Base-by-base conservation (phyloP, 2,888 invertebrate genomes). In the Leptura quadrifasciata region DNA sequence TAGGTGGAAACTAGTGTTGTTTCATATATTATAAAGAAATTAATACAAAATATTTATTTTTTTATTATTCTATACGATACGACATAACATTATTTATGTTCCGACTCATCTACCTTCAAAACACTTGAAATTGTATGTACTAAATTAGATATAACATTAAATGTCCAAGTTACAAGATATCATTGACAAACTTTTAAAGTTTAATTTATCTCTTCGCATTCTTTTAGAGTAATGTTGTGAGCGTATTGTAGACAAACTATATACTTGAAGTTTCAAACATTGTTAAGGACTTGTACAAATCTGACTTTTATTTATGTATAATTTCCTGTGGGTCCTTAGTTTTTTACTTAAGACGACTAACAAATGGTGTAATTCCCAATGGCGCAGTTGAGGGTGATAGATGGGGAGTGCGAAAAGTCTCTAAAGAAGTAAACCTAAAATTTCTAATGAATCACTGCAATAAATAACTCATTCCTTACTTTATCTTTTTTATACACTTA, bases 371-470 rank as follows among this genome's bases (percentile, higher is more conserved):
- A 52, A 70, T 76, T 76, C 79, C 75, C 79, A 54, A 60, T 54
- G 71, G 79, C 69, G 72, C 70, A 67, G 73, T 79, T 70, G 52
- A 76, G 55, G 31, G 74, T 79, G 76, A 79, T 76, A 71, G 72
- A 79, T 79, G 73, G 72, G 70, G 63, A 58, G 69, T 61, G 61
- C 75, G 65, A 64, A 76, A 76, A 72, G 67, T 73, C 70, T 60
- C 69, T 70, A 74, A 74, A 72, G 72, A 75, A 74, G 65, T 74
- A 74, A 63, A 63, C 70, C 57, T 69, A 70, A 78, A 76, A 76
- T 78, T 76, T 76, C 76, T 76, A 76, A 76, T 78, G 76, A 78
- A 78, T 78, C 78, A 63, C 64, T 18, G 64, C 68, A 72, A 78
- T 72, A 78, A 78, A 78, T 78, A 76, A 76, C 74, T 78, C 78